These are phyloP conservation scores for Pseudobourletiella spinata DNA, from an alignment of 1,140 invertebrate genomes.

Conservation along the genomic window DNA sequence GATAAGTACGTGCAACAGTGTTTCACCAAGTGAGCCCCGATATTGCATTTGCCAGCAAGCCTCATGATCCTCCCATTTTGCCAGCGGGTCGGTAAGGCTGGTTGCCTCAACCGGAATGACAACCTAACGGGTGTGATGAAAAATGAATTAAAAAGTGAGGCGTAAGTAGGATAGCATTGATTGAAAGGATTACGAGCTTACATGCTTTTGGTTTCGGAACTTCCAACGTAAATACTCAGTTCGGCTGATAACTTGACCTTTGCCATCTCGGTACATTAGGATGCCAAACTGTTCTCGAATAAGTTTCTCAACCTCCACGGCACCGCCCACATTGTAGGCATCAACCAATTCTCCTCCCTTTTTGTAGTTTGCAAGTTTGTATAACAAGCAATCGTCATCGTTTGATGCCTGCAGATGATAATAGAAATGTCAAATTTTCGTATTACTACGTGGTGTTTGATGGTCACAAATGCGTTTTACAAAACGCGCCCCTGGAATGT, in stretches of 20 bases:
- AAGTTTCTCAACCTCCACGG: constrained; percentile 63
- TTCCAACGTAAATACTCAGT: constrained; percentile 89
- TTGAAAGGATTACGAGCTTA: constrained; percentile 39
- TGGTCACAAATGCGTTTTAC: not conserved
- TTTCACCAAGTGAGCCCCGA: constrained; percentile 80
- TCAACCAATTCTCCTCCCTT: constrained; percentile 52
- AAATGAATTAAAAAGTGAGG: too few species aligned
- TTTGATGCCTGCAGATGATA: constrained; percentile 46
- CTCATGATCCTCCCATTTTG: constrained; percentile 78
- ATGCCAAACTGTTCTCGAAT: constrained; percentile 78
- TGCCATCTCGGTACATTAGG: constrained; percentile 82
- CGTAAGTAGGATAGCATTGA: too few species aligned
- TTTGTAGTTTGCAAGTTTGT: constrained; percentile 79
- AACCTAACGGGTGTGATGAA: constrained; percentile 45
- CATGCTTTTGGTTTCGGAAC: constrained; percentile 72
- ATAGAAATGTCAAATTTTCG: not conserved
- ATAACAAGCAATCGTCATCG: constrained; percentile 74
- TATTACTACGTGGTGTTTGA: not conserved
- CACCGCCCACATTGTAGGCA: constrained; percentile 64
- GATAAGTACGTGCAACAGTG: constrained; percentile 84
- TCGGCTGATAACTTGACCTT: constrained; percentile 74
- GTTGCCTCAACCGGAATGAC: constrained; percentile 72
- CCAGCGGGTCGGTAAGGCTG: constrained; percentile 68
- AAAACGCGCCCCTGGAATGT: not conserved
- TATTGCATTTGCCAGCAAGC: constrained; percentile 97